Evolutionary conservation across 2,113 vertebrate species (phyloP).

Genomic region (Centrocercus urophasianus): DNA sequence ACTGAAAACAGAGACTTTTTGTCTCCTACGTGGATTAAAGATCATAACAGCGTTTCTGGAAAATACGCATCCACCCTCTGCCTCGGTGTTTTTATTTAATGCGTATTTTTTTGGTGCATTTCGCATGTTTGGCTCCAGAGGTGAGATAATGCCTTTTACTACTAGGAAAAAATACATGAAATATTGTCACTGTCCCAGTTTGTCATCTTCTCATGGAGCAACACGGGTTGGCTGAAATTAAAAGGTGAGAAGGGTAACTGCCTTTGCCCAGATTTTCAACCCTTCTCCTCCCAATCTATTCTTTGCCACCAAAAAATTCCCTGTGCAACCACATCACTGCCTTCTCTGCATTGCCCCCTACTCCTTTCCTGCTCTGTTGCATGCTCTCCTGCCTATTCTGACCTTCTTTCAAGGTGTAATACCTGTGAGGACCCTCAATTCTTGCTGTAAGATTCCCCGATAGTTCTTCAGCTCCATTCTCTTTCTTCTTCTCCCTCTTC

Average conservation of each 20-base stretch:
- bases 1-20: neutral
- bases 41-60: neutral
- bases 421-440: neutral
- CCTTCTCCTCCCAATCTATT: neutral
- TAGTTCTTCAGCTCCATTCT: neutral
- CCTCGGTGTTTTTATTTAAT: neutral
- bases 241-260: fast-evolving
- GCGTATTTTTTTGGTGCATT: neutral
- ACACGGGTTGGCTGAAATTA: neutral
- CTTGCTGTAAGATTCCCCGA: neutral
- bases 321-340: neutral
- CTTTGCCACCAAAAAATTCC: neutral
- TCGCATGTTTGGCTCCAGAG: neutral
- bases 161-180: neutral
- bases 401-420: neutral
- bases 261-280: neutral
- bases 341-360: neutral
- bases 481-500: neutral
- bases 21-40: neutral
- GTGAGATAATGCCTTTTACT: neutral
- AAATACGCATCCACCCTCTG: neutral
- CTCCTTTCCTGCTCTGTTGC: neutral
- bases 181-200: neutral
- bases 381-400: neutral
- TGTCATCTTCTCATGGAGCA: neutral